Evolutionary conservation across 2,113 vertebrate genomes (phyloP).

Genomic region (Lathamus discolor): DNA sequence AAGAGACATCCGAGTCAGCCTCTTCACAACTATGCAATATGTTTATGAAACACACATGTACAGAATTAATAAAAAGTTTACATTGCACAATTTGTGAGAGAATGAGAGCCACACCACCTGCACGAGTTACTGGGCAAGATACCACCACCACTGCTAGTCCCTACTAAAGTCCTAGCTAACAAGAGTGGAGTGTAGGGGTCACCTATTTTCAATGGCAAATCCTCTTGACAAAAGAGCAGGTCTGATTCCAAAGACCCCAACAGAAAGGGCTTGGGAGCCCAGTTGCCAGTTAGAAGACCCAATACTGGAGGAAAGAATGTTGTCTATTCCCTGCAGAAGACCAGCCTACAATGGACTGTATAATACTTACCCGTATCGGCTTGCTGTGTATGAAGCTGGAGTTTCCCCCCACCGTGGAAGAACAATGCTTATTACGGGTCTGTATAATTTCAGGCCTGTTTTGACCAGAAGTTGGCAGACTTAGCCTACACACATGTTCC

Average conservation of each 20-base stretch:
- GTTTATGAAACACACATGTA: neutral
- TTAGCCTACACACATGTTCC: neutral
- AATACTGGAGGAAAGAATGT: neutral
- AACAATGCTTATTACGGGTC: neutral
- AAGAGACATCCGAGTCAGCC: neutral
- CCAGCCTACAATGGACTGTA: neutral
- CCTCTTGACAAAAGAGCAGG: neutral
- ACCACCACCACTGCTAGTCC: neutral
- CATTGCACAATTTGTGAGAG: neutral
- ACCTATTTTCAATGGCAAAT: neutral
- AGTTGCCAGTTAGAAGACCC: neutral
- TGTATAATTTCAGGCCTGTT: neutral
- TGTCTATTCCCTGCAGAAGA: neutral
- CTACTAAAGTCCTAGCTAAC: neutral
- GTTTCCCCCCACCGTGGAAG: neutral
- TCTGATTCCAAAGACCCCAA: neutral
- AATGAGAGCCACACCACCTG: fast-evolving
- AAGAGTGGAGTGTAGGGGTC: neutral
- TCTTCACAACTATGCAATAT: neutral
- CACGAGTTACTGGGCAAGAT: neutral
- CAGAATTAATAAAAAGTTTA: neutral
- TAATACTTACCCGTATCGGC: neutral
- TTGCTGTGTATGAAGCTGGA: neutral
- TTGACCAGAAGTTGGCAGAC: constrained; percentile 21
- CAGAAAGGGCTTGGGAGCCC: neutral